Evolutionary conservation across 92 coral and sea anemone genomes (phyloP).

Genomic region (Phenganax subtilis): DNA sequence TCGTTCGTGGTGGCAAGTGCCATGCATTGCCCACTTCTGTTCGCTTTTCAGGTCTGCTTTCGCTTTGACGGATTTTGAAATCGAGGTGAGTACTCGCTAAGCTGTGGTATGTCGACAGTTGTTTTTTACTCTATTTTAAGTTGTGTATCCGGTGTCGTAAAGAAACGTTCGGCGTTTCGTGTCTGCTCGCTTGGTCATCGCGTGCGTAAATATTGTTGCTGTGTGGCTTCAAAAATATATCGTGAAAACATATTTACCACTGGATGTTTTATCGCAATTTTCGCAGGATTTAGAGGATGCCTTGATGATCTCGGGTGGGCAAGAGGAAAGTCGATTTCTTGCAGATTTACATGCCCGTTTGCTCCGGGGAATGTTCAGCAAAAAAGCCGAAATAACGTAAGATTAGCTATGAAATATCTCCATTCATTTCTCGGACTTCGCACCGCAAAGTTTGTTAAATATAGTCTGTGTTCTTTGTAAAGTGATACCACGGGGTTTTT

Average conservation of each 20-base stretch:
- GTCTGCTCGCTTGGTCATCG: neutral
- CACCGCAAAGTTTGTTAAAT: neutral
- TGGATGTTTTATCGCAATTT: conserved; percentile 40
- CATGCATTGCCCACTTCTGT: conserved; percentile 97
- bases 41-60: conserved; percentile 98
- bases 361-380: conserved; percentile 73
- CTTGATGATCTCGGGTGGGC: conserved; percentile 83
- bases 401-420: conserved; percentile 4
- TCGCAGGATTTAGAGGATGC: conserved; percentile 94
- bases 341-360: conserved; percentile 93
- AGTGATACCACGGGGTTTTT: no score
- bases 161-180: neutral
- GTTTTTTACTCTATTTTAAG: neutral
- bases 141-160: neutral
- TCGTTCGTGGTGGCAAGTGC: conserved; percentile 99
- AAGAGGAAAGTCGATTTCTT: conserved; percentile 80
- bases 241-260: neutral
- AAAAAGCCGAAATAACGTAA: conserved; percentile 88
- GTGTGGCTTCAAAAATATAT: neutral
- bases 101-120: neutral
- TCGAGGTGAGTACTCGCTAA: conserved; percentile 64
- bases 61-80: conserved; percentile 98
- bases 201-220: neutral
- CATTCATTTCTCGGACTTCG: neutral
- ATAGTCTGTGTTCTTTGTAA: no score